These are phyloP conservation scores for Tipula unca DNA, from an alignment of 2,888 invertebrate genomes.

Conservation along the genomic window DNA sequence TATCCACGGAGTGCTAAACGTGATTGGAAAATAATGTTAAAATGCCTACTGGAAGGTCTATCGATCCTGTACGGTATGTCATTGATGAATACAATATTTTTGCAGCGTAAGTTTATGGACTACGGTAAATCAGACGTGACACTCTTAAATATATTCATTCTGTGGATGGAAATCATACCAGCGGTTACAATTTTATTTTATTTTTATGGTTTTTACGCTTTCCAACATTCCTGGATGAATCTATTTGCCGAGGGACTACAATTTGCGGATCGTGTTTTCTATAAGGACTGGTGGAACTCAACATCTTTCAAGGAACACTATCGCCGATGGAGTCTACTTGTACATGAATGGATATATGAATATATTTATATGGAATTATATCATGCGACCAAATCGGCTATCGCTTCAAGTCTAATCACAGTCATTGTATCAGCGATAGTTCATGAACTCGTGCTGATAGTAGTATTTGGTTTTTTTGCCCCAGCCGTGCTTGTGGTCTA, in stretches of 20 bases:
- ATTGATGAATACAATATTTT: not conserved
- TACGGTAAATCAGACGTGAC: conserved; percentile 37
- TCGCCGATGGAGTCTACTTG: conserved; percentile 82
- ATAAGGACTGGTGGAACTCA: conserved; percentile 86
- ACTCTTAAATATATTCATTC: conserved; percentile 59
- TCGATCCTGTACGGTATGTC: conserved; percentile 28
- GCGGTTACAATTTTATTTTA: conserved; percentile 43
- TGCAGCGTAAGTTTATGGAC: not conserved
- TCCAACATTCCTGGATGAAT: conserved; percentile 78
- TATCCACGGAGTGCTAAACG: conserved; percentile 67
- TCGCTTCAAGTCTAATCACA: conserved; percentile 49
- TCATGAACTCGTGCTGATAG: conserved; percentile 72
- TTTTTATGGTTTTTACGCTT: conserved; percentile 68
- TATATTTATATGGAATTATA: conserved; percentile 68
- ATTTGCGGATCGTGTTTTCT: conserved; percentile 73
- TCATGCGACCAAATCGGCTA: conserved; percentile 37
- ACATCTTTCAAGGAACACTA: conserved; percentile 67
- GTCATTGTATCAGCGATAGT: conserved; percentile 70
- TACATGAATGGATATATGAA: conserved; percentile 81
- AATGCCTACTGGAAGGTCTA: conserved; percentile 60
- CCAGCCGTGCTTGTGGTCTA: conserved; percentile 41
- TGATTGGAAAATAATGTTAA: conserved; percentile 59
- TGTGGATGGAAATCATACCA: conserved; percentile 41
- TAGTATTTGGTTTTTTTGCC: conserved; percentile 75
- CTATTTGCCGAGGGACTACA: conserved; percentile 77